Base-by-base conservation (phyloP, 2,113 vertebrate genomes). In the Bambusicola thoracicus region DNA sequence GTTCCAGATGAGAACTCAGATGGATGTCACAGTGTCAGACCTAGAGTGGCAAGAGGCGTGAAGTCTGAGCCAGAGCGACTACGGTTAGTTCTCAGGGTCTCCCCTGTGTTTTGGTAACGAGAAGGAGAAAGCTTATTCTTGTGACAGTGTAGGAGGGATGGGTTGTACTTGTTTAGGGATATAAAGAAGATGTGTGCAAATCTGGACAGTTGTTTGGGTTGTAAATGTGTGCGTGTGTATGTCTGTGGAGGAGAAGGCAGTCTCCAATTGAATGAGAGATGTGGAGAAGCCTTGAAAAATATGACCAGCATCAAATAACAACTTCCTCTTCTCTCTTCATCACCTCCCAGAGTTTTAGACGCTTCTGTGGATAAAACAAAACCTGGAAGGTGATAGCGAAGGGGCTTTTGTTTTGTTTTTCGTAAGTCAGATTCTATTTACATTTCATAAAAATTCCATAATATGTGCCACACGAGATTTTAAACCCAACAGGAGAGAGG, bases 211-310 rank as follows among this genome's bases (percentile, higher is more conserved):
- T 4, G 10, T 61, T 44, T 12, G 12, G 19, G 49, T 20, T 76
- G 16, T 22, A 27, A 15, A 7, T 15, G 3, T 41, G 20, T 49
- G 36, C 2, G 1, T 36, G 17, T 3, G 1, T 44, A 3, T 40
- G 48, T 43, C 51, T 55, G 51, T 27, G 34, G 44, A 80, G 48
- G 44, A 78, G 49, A 90, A 48, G 24, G 27, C 49, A 11, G 46
- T 24, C 41, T 83, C 20, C 36, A n/a, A 40, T 24, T 78, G 29
- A 74, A 43, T 3, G 17, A 41, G 9, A 49, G 67, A 87, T 29
- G 46, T n/a, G n/a, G 75, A 81, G 66, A 62, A 79, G 21, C 29
- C 16, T 29, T 72, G 53, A 76, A 65, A 25, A 65, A 25, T 44
- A 30, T 24, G 48, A n/a, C 36, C 40, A 78, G 25, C 4, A 8